phyloP scores from a whole-genome alignment of 2,113 vertebrate genomes.

The Mormyrus lacerda region DNA sequence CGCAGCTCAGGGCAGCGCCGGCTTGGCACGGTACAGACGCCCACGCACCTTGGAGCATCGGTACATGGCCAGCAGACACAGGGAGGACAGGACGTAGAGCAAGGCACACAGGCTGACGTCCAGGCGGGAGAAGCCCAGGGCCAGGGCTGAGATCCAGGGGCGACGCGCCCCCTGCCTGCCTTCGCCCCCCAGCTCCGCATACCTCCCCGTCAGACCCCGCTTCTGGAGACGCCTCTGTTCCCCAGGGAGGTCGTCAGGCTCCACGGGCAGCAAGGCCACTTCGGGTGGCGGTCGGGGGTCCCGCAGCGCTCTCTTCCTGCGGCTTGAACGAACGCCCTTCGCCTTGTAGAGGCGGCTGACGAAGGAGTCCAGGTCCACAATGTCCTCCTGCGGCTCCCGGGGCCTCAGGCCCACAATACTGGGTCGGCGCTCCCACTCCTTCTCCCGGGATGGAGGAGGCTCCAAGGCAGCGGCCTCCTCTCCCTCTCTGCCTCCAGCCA shows the following conservation, averaged over 20 bases:
- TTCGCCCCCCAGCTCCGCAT: constrained; percentile 30
- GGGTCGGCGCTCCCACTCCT: constrained; percentile 28
- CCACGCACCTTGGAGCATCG: constrained; percentile 71
- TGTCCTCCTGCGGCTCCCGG: constrained; percentile 53
- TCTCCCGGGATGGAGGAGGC: constrained; percentile 26
- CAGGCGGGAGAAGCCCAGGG: constrained; percentile 72
- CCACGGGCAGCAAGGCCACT: constrained; percentile 36
- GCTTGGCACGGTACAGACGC: constrained; percentile 48
- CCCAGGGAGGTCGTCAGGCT: constrained; percentile 32
- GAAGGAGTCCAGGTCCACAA: constrained; percentile 77
- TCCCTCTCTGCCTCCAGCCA: constrained; percentile 10
- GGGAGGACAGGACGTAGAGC: constrained; percentile 76
- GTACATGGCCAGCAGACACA: constrained; percentile 79
- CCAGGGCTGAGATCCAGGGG: constrained; percentile 70
- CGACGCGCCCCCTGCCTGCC: constrained; percentile 20
- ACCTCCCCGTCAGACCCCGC: constrained; percentile 43
- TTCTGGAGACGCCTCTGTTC: constrained; percentile 38
- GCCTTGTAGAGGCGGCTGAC: constrained; percentile 67
- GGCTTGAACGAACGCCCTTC: constrained; percentile 52
- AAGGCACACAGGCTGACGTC: constrained; percentile 81
- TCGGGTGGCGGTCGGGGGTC: constrained; percentile 32
- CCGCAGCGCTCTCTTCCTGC: background rate
- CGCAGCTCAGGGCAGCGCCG: constrained; percentile 41
- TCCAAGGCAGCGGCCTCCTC: constrained; percentile 36
- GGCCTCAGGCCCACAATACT: constrained; percentile 54